These are phyloP conservation scores for Busseola fusca DNA, from an alignment of 2,888 invertebrate species.

Conservation along the genomic window DNA sequence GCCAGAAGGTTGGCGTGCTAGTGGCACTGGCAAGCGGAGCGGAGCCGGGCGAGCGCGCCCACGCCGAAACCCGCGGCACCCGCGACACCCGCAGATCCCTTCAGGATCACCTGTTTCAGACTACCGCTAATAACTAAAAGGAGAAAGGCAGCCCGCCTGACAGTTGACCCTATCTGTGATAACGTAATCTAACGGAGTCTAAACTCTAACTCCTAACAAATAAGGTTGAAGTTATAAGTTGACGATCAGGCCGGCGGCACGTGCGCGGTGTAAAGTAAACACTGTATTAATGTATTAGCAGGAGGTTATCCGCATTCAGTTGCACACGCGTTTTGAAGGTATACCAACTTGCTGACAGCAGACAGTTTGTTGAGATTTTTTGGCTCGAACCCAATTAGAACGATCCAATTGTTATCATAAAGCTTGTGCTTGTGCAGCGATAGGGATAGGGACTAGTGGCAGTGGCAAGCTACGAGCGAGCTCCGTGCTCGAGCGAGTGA, in stretches of 20 bases:
- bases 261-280: constrained; percentile 62
- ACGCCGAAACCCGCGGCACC: constrained; percentile 30
- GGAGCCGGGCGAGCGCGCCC: constrained; percentile 37
- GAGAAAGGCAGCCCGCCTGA: constrained; percentile 48
- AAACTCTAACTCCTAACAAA: neutral
- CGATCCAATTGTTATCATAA: constrained; percentile 16
- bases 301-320: constrained; percentile 27
- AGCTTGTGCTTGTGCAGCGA: constrained; percentile 12
- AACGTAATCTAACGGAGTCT: constrained; percentile 9
- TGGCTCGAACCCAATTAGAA: constrained; percentile 40
- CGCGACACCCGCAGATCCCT: constrained; percentile 51
- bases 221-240: constrained; percentile 27
- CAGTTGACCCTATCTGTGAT: constrained; percentile 54
- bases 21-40: too few species aligned
- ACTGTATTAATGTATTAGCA: constrained; percentile 53
- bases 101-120: constrained; percentile 63
- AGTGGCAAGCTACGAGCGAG: neutral
- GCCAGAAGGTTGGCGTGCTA: constrained; percentile 57
- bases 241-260: constrained; percentile 55
- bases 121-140: constrained; percentile 50
- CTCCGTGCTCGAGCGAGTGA: neutral
- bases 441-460: neutral
- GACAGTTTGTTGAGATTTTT: constrained; percentile 24
- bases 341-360: neutral
- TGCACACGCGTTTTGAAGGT: constrained; percentile 7